Evolutionary conservation across 1,140 invertebrate species (phyloP), one percentile per base, ranked within the genome.

Genomic region (Orchesella cincta): DNA sequence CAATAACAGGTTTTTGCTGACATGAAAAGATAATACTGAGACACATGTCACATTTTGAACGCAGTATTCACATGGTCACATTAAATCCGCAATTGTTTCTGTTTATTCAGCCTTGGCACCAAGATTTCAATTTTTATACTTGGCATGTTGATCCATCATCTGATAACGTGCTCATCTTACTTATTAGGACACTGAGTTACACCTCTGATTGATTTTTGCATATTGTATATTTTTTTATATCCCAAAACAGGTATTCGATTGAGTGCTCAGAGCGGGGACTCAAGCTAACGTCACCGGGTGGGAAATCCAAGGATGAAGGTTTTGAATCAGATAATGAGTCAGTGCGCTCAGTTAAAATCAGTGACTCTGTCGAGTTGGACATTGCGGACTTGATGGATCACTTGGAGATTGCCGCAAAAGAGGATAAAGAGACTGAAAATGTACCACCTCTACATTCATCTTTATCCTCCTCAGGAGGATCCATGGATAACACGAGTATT

Each of bases 251-350:
- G 79, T 82, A 82, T 57, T 71, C 79, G 1, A 79, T 82, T 64
- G 81, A 82, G 74, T 80, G 79, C 74, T 80, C 81, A 12, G 81
- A 82, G 26, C 72, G 79, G 2, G 81, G 81, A 20, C 74, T 82
- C n/a, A 80, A 80, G 36, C 67, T 82, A 16, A 82, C 79, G 16
- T 78, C 79, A 8, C 78, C 81, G 8, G 75, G 73, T 1, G 39
- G 74, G 29, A 75, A 77, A 71, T 74, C 73, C n/a, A 79, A 77
- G 34, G 81, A 82, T 64, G 81, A 82, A 76, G 81, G 81, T 20
- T 82, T 82, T 31, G 81, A 82, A 76, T 82, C 81, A 2, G 81
- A 82, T 39, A 79, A 75, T 34, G 81, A 82, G 35, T 75, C 81
- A 1, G 46, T 82, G 26, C 81, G 77, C 1, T 82, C 81, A 0